phyloP scores from a whole-genome alignment of 2,888 invertebrate species.

The Gerosis bhagava region DNA sequence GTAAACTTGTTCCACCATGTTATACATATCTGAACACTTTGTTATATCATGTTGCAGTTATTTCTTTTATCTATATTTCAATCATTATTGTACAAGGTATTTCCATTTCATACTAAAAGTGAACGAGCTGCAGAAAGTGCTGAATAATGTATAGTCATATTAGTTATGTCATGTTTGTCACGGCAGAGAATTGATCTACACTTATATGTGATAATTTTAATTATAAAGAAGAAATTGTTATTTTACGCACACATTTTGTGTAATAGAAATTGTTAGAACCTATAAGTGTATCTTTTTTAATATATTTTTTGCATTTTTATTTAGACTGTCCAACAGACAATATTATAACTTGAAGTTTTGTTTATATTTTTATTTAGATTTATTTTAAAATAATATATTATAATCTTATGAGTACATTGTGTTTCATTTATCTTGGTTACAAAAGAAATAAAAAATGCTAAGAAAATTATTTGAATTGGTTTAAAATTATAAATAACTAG shows the following conservation, averaged over 20 bases:
- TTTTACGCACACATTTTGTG: slow-evolving; percentile 26
- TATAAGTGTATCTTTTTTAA: slow-evolving; percentile 13
- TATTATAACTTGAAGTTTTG: slow-evolving; percentile 27
- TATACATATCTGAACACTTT: too few species aligned
- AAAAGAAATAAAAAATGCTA: too few species aligned
- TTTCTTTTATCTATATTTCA: too few species aligned
- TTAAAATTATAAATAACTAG: too few species aligned
- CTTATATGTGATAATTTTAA: slow-evolving; percentile 27
- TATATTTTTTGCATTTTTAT: slow-evolving; percentile 29
- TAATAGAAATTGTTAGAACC: slow-evolving; percentile 15
- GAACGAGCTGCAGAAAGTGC: slow-evolving; percentile 4
- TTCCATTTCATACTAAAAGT: background rate
- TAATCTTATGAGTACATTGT: slow-evolving; percentile 14
- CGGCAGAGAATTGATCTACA: slow-evolving; percentile 14
- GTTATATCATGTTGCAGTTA: too few species aligned
- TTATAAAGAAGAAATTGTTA: slow-evolving; percentile 21
- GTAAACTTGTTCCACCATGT: too few species aligned
- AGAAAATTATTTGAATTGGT: too few species aligned
- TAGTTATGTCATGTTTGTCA: slow-evolving; percentile 14
- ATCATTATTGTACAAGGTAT: too few species aligned
- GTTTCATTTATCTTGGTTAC: too few species aligned
- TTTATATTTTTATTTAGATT: slow-evolving; percentile 32
- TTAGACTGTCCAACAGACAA: slow-evolving; percentile 36
- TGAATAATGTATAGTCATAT: slow-evolving; percentile 5
- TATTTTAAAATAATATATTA: slow-evolving; percentile 34